Percentiles rank a stretch among this genome's conserved stretches.
phyloP scores from a whole-genome alignment of 2,113 vertebrate genomes.

The Emberiza fucata region DNA sequence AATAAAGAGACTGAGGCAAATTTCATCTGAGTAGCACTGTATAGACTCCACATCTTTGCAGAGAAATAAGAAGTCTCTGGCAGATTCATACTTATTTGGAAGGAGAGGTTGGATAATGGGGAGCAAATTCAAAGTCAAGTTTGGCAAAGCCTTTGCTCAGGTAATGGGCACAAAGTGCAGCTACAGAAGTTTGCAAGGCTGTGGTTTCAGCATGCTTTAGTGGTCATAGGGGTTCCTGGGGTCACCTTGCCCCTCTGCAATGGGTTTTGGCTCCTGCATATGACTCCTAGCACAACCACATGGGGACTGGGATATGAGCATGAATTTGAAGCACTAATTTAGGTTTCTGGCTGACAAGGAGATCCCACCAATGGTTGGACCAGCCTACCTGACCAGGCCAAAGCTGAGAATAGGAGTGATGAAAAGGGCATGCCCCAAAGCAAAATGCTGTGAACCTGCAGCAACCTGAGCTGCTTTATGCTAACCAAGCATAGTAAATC shows the following conservation, averaged over 20 bases:
- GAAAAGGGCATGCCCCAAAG: background rate
- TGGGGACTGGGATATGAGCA: rapidly evolving
- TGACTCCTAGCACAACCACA: background rate
- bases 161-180: background rate
- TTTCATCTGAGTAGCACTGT: background rate
- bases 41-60: background rate
- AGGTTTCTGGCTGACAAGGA: background rate
- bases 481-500: background rate
- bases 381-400: background rate
- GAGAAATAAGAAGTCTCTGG: background rate
- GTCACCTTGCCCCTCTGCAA: rapidly evolving
- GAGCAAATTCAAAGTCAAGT: background rate
- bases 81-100: background rate
- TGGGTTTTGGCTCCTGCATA: background rate
- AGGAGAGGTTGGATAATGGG: background rate
- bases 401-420: background rate
- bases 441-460: background rate
- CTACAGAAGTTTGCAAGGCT: background rate
- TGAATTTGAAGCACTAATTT: background rate
- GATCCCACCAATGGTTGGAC: background rate
- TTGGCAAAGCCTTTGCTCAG: background rate
- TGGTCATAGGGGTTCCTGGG: background rate
- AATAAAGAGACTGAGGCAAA: background rate
- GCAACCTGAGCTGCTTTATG: background rate
- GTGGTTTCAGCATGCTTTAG: background rate